These are phyloP conservation scores for Centropristis striata DNA, from an alignment of 2,113 vertebrate genomes.

Conservation along the genomic window DNA sequence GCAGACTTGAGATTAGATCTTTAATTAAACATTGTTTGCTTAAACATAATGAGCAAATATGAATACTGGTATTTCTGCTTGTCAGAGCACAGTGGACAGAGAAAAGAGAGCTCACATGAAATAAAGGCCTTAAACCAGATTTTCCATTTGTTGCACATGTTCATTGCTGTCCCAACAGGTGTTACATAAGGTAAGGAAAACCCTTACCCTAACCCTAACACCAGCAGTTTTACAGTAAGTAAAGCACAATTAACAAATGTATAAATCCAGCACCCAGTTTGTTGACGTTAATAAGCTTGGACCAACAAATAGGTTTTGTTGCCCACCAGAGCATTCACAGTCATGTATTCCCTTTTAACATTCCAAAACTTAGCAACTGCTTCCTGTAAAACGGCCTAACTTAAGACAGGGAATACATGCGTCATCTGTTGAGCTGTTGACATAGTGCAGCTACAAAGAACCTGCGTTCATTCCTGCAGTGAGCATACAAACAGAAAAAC, in stretches of 20 bases:
- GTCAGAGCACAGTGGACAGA: not conserved
- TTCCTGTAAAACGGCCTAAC: slow-evolving; percentile 74
- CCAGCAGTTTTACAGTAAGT: slow-evolving; percentile 10
- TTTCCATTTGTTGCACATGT: slow-evolving; percentile 35
- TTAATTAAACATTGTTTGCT: slow-evolving; percentile 18
- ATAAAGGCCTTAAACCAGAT: not conserved
- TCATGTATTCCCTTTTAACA: slow-evolving; percentile 63
- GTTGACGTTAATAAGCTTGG: slow-evolving; percentile 48
- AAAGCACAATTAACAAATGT: slow-evolving; percentile 22
- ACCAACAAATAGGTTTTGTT: slow-evolving; percentile 53
- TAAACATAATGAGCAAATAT: not conserved
- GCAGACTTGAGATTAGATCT: not conserved
- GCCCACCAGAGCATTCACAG: slow-evolving; percentile 42
- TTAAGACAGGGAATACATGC: slow-evolving; percentile 72
- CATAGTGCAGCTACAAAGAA: slow-evolving; percentile 51
- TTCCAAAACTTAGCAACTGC: slow-evolving; percentile 69
- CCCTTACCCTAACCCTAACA: not conserved
- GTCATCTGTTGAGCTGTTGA: slow-evolving; percentile 70
- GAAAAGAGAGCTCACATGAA: slow-evolving; percentile 15
- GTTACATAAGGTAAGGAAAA: not conserved
- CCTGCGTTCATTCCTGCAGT: slow-evolving; percentile 47
- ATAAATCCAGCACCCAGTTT: slow-evolving; percentile 25
- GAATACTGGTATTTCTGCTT: slow-evolving; percentile 22
- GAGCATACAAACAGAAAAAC: slow-evolving; percentile 54
- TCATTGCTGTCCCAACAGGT: slow-evolving; percentile 14